phyloP scores from a whole-genome alignment of 2,113 vertebrate genomes.

The Asarcornis scutulata region DNA sequence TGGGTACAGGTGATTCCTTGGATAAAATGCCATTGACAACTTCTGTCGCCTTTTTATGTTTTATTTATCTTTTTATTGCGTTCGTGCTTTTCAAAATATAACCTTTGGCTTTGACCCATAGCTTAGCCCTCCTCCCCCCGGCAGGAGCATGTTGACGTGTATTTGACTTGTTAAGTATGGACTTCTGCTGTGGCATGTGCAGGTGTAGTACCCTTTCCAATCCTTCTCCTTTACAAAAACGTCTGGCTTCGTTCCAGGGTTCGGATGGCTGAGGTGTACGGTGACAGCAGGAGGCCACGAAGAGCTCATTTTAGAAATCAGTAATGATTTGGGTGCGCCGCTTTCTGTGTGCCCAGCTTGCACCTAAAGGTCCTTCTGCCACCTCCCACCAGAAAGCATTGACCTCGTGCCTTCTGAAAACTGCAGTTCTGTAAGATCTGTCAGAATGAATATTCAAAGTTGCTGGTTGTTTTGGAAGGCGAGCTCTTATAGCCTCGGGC shows the following conservation, averaged over 20 bases:
- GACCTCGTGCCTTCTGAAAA: rapidly evolving
- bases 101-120: neutral
- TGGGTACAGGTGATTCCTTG: neutral
- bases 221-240: neutral
- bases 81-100: neutral
- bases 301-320: neutral
- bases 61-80: neutral
- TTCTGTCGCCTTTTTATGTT: neutral
- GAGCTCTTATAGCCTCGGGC: neutral
- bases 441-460: neutral
- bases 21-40: neutral
- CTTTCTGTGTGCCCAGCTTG: neutral
- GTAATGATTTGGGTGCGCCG: neutral
- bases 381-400: rapidly evolving
- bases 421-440: rapidly evolving
- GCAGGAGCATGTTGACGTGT: neutral
- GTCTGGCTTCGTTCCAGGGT: neutral
- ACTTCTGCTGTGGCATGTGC: neutral
- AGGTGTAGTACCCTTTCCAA: neutral
- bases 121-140: rapidly evolving
- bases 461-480: neutral
- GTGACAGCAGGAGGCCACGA: neutral
- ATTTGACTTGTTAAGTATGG: neutral
- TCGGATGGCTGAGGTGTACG: neutral
- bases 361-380: neutral